Base-by-base conservation (phyloP, 1,140 invertebrate genomes). In the Zaprionus africanus region DNA sequence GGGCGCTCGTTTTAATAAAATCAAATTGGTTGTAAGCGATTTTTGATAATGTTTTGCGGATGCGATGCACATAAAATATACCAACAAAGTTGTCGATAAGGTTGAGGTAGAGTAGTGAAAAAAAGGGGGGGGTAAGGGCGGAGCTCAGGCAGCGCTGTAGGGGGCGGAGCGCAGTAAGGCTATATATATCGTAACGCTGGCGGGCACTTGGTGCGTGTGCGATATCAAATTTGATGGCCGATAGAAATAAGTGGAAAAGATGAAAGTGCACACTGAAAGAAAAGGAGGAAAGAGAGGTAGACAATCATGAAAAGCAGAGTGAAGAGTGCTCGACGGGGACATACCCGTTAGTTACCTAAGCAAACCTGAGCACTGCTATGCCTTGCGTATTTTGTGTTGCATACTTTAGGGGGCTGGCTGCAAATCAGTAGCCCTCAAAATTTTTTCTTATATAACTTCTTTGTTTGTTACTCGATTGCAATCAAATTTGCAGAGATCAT, bases 1-100 rank as follows among this genome's bases (percentile, higher is more conserved):
- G 59, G 65, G 51, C 41, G 54, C 69, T 73, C 72, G 82, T 87
- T 84, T 81, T 62, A 81, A 90, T 84, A 84, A 84, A 84, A 76
- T 65, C 76, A 79, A 84, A 81, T 84, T 81, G 70, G 81, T 76
- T 81, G 64, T 38, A 74, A 76, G 65, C 68, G 62, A 79, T 78
- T 88, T 76, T 83, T 72, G 65, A 61, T 79, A 72, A 73, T 81
- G 77, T 59, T 76, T 51, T 53, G 41, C 38, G 38, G 54, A 67
- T 72, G 38, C 49, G 54, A 53, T 34, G 68, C 49, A 61, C 74
- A 76, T 76, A 72, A 76, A 76, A 72, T 54, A 60, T 61, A 38
- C 49, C 13, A 13, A 31, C 34, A 34, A 46, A 19, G 36, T 49
- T 71, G 43, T 26, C 46, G 67, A 65, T 66, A 76, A 76, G 28